These are phyloP conservation scores for Zeus faber DNA, from an alignment of 2,113 vertebrate genomes.

Conservation along the genomic window DNA sequence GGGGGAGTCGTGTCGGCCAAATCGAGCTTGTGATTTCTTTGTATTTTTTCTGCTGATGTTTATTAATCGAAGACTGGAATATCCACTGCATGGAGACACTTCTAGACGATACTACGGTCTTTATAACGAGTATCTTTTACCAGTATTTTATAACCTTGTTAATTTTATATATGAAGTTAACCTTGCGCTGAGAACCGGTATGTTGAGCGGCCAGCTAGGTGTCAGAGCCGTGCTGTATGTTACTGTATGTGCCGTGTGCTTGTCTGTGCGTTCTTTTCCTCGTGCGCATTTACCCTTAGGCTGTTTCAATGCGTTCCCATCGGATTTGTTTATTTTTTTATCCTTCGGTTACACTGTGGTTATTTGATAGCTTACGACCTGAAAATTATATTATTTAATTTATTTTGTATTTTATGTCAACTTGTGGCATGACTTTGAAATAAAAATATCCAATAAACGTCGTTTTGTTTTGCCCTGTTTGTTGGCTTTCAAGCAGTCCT, in stretches of 20 bases:
- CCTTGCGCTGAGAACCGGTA: slow-evolving; percentile 52
- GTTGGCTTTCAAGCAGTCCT: no score
- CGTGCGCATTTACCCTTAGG: slow-evolving; percentile 25
- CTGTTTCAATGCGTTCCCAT: slow-evolving; percentile 31
- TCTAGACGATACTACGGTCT: slow-evolving; percentile 68
- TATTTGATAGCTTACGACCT: slow-evolving; percentile 72
- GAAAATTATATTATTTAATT: slow-evolving; percentile 58
- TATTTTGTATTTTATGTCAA: slow-evolving; percentile 82
- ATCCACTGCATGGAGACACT: slow-evolving; percentile 75
- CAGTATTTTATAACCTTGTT: slow-evolving; percentile 78
- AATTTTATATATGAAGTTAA: slow-evolving; percentile 69
- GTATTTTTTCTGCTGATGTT: slow-evolving; percentile 70
- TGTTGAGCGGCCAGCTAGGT: slow-evolving; percentile 64
- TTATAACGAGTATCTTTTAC: slow-evolving; percentile 75
- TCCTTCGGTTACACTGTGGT: slow-evolving; percentile 75
- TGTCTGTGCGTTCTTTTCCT: slow-evolving; percentile 46
- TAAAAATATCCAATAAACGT: slow-evolving; percentile 67
- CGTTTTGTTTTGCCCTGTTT: slow-evolving; percentile 33
- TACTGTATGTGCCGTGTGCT: slow-evolving; percentile 61
- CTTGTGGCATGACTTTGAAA: slow-evolving; percentile 84
- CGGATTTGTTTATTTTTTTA: slow-evolving; percentile 57
- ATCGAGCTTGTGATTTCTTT: slow-evolving; percentile 68
- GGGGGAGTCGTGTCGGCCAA: slow-evolving; percentile 33
- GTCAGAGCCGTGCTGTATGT: slow-evolving; percentile 63
- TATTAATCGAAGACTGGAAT: slow-evolving; percentile 61